phyloP scores from a whole-genome alignment of 2,797 vertebrate species.

The Microctenopoma stevenorrisi region DNA sequence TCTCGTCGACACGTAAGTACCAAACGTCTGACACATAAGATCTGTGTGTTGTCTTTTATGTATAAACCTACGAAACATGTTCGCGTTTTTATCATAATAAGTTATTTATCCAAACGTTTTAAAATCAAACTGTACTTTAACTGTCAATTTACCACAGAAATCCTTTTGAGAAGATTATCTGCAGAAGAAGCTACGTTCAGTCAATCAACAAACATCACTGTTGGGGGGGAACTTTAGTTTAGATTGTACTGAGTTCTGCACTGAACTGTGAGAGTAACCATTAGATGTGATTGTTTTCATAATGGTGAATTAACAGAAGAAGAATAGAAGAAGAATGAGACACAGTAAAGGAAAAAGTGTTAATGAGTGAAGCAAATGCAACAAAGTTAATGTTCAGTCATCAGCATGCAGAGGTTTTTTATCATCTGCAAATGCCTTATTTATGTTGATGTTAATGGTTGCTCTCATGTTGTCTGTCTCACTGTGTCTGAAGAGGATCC shows the following conservation, averaged over 20 bases:
- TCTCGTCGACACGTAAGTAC: conserved; percentile 80
- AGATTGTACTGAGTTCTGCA: not conserved
- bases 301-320: conserved; percentile 4
- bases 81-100: not conserved
- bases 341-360: conserved; percentile 12
- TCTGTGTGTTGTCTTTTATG: no score
- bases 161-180: not conserved
- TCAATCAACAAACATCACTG: not conserved
- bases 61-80: not conserved
- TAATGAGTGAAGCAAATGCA: conserved; percentile 14
- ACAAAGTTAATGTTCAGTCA: conserved; percentile 1
- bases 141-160: not conserved
- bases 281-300: conserved; percentile 10
- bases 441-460: not conserved
- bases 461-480: not conserved
- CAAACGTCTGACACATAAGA: conserved; percentile 18
- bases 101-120: not conserved
- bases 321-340: not conserved
- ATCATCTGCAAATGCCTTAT: not conserved
- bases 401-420: not conserved
- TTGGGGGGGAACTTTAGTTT: not conserved
- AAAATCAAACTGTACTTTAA: not conserved
- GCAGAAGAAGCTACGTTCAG: not conserved
- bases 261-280: not conserved
- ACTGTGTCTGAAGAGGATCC: not conserved